These are phyloP conservation scores for Agonopterix alstromeriana DNA, from an alignment of 2,888 invertebrate species.

Conservation along the genomic window DNA sequence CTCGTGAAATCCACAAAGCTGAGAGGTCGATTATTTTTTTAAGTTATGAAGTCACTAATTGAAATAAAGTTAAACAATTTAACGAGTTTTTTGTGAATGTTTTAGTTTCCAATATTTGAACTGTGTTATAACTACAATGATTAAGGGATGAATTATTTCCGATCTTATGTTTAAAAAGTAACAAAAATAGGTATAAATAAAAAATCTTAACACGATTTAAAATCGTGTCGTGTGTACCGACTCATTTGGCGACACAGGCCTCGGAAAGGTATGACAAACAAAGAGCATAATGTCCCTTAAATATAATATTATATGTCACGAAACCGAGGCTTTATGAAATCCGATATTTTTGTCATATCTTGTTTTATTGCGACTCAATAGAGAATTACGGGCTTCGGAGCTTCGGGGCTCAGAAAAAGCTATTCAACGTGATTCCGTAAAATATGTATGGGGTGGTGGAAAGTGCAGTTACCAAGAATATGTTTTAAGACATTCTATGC, in stretches of 20 bases:
- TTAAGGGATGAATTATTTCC: too few species aligned
- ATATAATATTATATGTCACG: slow-evolving; percentile 74
- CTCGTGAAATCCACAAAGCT: too few species aligned
- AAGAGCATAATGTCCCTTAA: slow-evolving; percentile 66
- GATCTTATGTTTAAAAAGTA: too few species aligned
- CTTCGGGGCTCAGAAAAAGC: slow-evolving; percentile 31
- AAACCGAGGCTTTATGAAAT: slow-evolving; percentile 75
- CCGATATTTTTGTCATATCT: slow-evolving; percentile 77
- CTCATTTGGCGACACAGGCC: slow-evolving; percentile 37
- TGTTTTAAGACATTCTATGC: too few species aligned
- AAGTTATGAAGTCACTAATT: too few species aligned
- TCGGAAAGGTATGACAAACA: slow-evolving; percentile 51
- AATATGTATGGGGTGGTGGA: slow-evolving; percentile 46
- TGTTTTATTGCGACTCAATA: slow-evolving; percentile 68
- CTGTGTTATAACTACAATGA: too few species aligned
- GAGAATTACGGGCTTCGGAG: slow-evolving; percentile 45
- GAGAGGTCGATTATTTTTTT: too few species aligned
- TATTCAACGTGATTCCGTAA: slow-evolving; percentile 43
- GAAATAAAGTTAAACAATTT: too few species aligned
- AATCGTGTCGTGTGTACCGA: slow-evolving; percentile 32
- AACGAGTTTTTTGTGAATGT: too few species aligned
- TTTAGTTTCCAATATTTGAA: too few species aligned
- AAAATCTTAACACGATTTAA: neutral
- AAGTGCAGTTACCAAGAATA: slow-evolving; percentile 16
- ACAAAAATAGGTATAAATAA: neutral